Evolutionary conservation across 2,888 invertebrate species (phyloP), one percentile per base, ranked within the genome.

Genomic region (Chalcis sispes): DNA sequence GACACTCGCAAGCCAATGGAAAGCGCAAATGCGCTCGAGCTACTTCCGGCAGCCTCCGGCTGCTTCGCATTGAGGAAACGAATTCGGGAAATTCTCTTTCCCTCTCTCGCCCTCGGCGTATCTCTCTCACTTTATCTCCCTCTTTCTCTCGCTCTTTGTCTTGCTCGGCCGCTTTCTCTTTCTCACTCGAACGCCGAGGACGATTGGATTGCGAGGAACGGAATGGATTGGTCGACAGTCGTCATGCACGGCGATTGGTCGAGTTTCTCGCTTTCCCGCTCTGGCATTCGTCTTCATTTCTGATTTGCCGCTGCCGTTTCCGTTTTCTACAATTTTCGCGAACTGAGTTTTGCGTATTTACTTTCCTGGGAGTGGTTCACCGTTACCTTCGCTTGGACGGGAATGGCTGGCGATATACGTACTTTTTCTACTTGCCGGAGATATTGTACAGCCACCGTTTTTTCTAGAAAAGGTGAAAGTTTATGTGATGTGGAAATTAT

Each of bases 1-100:
- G 87, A 87, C 87, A 88, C 82, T 87, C 88, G 83, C 83, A 87
- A 86, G 85, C 85, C 88, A 85, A 88, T 85, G 86, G 83, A 83
- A 83, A 83, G 84, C 83, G 83, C 85, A 86, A 86, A 86, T 85
- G 54, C 72, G 20, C 50, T 27, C 25, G 52, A 32, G 15, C 18
- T 29, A 13, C 79, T 80, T 66, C 46, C 42, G 46, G 58, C 15
- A 4, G 20, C 25, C 18, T 20, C 42, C 52, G n/a, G 76, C 71
- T n/a, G n/a, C n/a, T n/a, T n/a, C n/a, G n/a, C n/a, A n/a, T n/a
- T n/a, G n/a, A n/a, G n/a, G 75, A 83, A 82, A 82, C 80, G 81
- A 83, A 83, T 83, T 70, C 83, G 80, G 75, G 82, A 80, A 84
- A 83, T 79, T 79, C 76, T 61, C 64, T 72, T 76, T 80, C 80